phyloP scores from a whole-genome alignment of 2,797 vertebrate species.

The Eutrigla gurnardus region DNA sequence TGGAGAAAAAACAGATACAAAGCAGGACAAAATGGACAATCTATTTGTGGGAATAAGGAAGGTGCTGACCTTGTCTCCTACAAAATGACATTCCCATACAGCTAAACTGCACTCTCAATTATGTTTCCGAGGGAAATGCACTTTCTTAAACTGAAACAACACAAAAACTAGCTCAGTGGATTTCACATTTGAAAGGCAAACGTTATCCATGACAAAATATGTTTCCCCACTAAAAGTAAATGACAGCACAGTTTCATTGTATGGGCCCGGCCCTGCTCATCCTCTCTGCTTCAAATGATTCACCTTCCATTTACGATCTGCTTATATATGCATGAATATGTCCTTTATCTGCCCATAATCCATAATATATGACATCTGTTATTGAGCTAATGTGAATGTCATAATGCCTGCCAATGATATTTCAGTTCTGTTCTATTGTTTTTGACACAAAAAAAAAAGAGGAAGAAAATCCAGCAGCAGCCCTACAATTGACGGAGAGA shows the following conservation, averaged over 20 bases:
- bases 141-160: neutral
- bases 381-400: neutral
- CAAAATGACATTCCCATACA: neutral
- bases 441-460: slow-evolving; percentile 5
- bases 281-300: neutral
- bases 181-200: too few relatives aligned
- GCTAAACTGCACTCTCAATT: neutral
- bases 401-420: neutral
- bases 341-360: neutral
- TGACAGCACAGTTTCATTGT: too few relatives aligned
- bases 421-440: neutral
- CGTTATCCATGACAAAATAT: too few relatives aligned
- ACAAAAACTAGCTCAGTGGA: neutral
- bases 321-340: neutral
- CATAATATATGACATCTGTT: neutral
- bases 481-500: neutral
- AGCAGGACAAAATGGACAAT: neutral
- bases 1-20: neutral
- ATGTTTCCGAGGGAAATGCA: neutral
- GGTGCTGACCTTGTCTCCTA: neutral
- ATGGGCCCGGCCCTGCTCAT: neutral
- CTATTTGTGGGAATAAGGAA: neutral
- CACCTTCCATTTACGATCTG: neutral
- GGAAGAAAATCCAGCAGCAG: neutral
- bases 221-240: too few relatives aligned